Evolutionary conservation across 1,140 invertebrate species (phyloP).

Genomic region (Drosophila seguyi): DNA sequence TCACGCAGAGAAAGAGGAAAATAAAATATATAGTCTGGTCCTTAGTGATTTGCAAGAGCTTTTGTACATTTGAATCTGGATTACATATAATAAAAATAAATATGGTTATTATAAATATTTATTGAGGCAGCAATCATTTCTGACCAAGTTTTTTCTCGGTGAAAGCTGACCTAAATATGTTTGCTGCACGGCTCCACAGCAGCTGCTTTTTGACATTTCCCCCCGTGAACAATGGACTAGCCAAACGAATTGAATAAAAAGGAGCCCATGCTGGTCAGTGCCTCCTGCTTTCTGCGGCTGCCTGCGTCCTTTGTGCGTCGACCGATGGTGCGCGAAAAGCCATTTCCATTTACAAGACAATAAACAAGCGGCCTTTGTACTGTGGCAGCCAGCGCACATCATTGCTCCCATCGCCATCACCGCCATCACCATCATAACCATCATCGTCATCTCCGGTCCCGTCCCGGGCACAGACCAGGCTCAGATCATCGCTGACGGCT

Average conservation of each 20-base stretch:
- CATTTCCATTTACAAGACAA: conserved; percentile 74
- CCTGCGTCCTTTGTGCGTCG: conserved; percentile 35
- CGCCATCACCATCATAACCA: conserved; percentile 7
- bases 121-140: background rate
- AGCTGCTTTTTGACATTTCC: conserved; percentile 43
- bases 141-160: conserved; percentile 8
- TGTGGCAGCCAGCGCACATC: conserved; percentile 21
- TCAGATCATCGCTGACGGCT: conserved; percentile 28
- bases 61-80: background rate
- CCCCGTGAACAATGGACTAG: conserved; percentile 36
- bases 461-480: background rate
- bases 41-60: background rate
- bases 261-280: conserved; percentile 19
- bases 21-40: background rate
- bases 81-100: background rate
- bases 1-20: background rate
- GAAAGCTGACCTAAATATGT: conserved; percentile 45
- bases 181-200: conserved; percentile 21
- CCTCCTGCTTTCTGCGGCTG: background rate
- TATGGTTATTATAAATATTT: background rate
- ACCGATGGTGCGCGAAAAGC: conserved; percentile 71
- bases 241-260: conserved; percentile 36
- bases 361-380: conserved; percentile 62
- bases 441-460: conserved; percentile 15
- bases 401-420: conserved; percentile 6